Evolutionary conservation across 2,888 invertebrate genomes (phyloP), one percentile per base, ranked within the genome.

Genomic region (Tyria jacobaeae): DNA sequence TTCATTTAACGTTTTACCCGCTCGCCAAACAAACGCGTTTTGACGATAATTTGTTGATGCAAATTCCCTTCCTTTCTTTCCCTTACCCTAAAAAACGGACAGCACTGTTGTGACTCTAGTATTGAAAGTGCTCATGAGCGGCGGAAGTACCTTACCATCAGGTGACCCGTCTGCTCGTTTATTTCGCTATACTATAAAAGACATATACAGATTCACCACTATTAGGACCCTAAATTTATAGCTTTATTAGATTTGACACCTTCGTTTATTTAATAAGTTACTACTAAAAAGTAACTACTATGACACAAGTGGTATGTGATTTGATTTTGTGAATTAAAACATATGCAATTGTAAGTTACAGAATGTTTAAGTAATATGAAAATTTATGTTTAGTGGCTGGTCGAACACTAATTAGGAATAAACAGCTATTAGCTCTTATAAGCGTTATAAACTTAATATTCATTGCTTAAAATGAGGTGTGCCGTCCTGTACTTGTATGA

Each of bases 361-460:
- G 10, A 21, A 10, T 21, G 21, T 44, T 9, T 21, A 44, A 44
- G 24, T 68, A 66, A 54, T 64, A 69, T 60, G 39, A 69, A 75
- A 78, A 83, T 75, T 65, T 68, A 73, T 70, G 61, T 64, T 71
- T 53, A 64, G 71, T 21, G 69, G 77, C 79, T 57, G 66, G 74
- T 68, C 58, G 57, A 57, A 66, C 63, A 67, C 78, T 78, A 75
- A 76, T 74, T 74, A 70, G 66, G 68, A 64, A 76, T 80, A 77
- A 79, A 75, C 66, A 70, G 67, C 71, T 74, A 79, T 79, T 76
- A 73, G 66, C 63, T 73, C 61, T 68, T 75, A 70, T 70, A 70
- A 66, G 64, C 69, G 53, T 62, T 58, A 71, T 77, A 66, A 78
- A 71, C 74, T 78, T 66, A 66, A 66, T 74, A 75, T 71, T 67